A percentile compares a stretch with the other conserved stretches of the same genome.
Evolutionary conservation across 2,797 vertebrate species (phyloP).

Genomic region (Pseudochromis fuscus): DNA sequence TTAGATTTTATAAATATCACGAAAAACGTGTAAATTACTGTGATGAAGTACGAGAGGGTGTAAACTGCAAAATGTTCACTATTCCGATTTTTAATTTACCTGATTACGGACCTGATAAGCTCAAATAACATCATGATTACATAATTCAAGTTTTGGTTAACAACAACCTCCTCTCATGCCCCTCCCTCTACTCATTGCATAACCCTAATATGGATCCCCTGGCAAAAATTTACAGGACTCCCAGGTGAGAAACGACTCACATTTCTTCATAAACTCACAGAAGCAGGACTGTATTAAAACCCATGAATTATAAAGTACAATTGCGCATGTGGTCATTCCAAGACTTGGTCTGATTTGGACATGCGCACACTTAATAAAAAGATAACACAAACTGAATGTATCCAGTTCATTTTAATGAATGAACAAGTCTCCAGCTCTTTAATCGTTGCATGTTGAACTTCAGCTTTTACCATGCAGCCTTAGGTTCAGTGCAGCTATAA

Average conservation of each 20-base stretch:
- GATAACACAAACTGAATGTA: not conserved
- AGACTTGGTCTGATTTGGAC: not conserved
- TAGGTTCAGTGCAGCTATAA: slow-evolving; percentile 62
- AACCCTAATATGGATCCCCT: slow-evolving; percentile 74
- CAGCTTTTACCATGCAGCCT: slow-evolving; percentile 26
- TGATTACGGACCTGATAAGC: slow-evolving; percentile 16
- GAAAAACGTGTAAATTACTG: too few relatives aligned
- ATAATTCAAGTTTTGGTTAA: slow-evolving; percentile 78
- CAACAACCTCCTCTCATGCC: slow-evolving; percentile 52
- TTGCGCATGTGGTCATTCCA: not conserved
- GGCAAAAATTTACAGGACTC: slow-evolving; percentile 39
- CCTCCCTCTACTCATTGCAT: slow-evolving; percentile 76
- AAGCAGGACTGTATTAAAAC: too few relatives aligned
- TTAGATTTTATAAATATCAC: accelerated
- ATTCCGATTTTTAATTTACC: not conserved
- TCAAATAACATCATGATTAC: slow-evolving; percentile 67
- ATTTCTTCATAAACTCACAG: slow-evolving; percentile 19
- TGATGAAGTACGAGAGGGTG: too few relatives aligned
- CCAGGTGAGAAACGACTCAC: slow-evolving; percentile 37
- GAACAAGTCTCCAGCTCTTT: not conserved
- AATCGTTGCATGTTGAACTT: slow-evolving; percentile 23
- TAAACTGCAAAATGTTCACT: too few relatives aligned
- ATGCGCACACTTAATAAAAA: not conserved
- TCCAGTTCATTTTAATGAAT: not conserved
- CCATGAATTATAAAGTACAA: not conserved